Evolutionary conservation across 2,797 vertebrate species (phyloP), one percentile per base, ranked within the genome.

Genomic region (Smutsia temminckii): DNA sequence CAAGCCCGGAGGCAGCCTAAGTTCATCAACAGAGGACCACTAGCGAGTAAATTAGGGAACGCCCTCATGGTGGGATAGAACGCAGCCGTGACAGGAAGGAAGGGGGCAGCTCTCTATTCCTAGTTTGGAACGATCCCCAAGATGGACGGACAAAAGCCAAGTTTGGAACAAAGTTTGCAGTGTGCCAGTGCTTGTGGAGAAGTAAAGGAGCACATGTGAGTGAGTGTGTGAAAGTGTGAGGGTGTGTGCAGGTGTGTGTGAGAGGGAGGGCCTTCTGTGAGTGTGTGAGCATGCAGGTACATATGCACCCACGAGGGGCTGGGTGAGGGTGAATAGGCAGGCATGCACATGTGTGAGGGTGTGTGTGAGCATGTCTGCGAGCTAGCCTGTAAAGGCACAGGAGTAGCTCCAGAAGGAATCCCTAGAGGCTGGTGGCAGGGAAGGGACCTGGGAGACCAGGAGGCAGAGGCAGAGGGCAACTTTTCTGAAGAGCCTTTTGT

Each of bases 101-200:
- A 63, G 42, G 2, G 2, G 7, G 20, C n/a, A 20, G 29, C 2
- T 61, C 20, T 78, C 53, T 68, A 1, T 20, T 32, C 40, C 37
- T 32, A n/a, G 53, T 53, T 2, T 0, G 21, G n/a, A 27, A 5
- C 25, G 6, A 10, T 7, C 17, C 34, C 75, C 71, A 64, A 2
- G 27, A 7, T 3, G 3, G 2, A 3, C 0, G 1, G 18, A 3
- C 21, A 17, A 63, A 64, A 75, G 57, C 7, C 55, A 46, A 80
- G 27, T 13, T 68, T 49, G 12, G 61, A 46, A 53, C 3, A 0
- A 11, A 49, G 4, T 1, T 7, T 86, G 68, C 6, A 3, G 7
- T 0, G 20, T 7, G 6, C 72, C 72, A 12, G 25, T 0, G 4
- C 25, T 25, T 0, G 0, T 2, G 53, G 3, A 9, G 55, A 27